Base-by-base conservation (phyloP, 1,140 invertebrate genomes). In the Drosophila trapezifrons region DNA sequence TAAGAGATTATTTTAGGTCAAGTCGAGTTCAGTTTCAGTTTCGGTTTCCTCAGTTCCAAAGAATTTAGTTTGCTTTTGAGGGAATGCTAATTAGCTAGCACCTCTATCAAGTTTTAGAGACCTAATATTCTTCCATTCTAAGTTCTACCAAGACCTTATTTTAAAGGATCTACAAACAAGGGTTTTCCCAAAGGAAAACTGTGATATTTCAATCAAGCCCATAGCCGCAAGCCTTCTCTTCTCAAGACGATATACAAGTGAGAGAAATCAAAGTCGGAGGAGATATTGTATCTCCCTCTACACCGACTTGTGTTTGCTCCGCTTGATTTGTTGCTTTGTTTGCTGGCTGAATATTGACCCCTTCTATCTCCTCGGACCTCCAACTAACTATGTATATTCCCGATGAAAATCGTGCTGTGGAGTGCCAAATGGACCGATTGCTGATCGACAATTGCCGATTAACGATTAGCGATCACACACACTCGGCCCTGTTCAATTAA, bases 401-500 rank as follows among this genome's bases (percentile, higher is more conserved):
- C 38, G n/a, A 40, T 17, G 15, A 40, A 40, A 40, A 40, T 40
- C 40, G 40, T 43, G n/a, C 37, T 25, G 4, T 25, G 22, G 3
- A 27, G 22, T 15, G 43, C 37, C 5, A 17, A 42, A 29, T 5
- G n/a, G 12, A 15, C 2, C 56, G 43, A 64, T 55, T 32, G 27
- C 20, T 60, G 60, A 65, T 69, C 46, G 45, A 17, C 40, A 62
- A 45, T 43, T 64, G 27, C 9, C 56, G 63, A 65, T 54, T 29
- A 43, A 38, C 60, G 60, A 64, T 64, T 49, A 49, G 10, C 35
- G 43, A 65, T 51, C 60, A 52, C 25, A 43, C 37, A 35, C 25
- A 51, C 10, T n/a, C 4, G 13, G 8, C 12, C 15, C 17, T 10
- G n/a, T 47, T 40, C 10, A 32, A 49, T 43, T 43, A 27, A 32